Percentiles rank a stretch among this genome's conserved stretches.
Conservation (phyloP, 2,888 invertebrate species). For the Serripes groenlandicus region DNA sequence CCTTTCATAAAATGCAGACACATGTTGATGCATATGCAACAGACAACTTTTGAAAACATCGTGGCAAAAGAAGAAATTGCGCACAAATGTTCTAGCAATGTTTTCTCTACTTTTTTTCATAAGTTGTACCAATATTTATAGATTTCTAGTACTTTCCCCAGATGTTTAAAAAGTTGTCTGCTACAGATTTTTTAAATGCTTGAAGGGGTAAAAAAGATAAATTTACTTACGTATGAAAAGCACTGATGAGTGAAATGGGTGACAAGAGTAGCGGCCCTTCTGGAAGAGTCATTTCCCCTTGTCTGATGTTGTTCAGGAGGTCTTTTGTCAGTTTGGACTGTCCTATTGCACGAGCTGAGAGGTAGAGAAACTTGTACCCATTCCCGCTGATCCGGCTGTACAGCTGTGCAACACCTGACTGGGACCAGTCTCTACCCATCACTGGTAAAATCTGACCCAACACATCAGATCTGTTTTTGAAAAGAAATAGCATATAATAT, state of each 20-base stretch:
- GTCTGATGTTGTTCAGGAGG: conserved; percentile 96
- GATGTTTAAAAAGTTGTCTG: too few relatives aligned
- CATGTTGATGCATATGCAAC: too few relatives aligned
- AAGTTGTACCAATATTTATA: too few relatives aligned
- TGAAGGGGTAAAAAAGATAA: too few relatives aligned
- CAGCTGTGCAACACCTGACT: conserved; percentile 98
- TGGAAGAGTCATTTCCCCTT: conserved; percentile 96
- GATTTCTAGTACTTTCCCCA: too few relatives aligned
- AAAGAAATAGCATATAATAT: too few relatives aligned
- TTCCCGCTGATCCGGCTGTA: conserved; percentile 99
- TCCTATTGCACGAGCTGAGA: conserved; percentile 99
- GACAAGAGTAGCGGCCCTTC: conserved; percentile 98
- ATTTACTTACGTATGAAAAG: conserved; percentile 92
- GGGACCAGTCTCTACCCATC: conserved; percentile 99
- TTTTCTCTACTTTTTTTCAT: too few relatives aligned
- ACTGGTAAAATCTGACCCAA: conserved; percentile 99
- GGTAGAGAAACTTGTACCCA: conserved; percentile 98
- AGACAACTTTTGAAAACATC: too few relatives aligned
- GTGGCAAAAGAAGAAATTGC: too few relatives aligned
- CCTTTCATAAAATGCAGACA: too few relatives aligned
- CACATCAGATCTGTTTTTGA: conserved; percentile 94
- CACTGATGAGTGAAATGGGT: conserved; percentile 98
- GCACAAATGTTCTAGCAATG: too few relatives aligned
- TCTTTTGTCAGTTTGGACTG: conserved; percentile 94
- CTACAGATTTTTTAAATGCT: too few relatives aligned